A percentile compares a stretch with the other conserved stretches of the same genome.
phyloP scores from a whole-genome alignment of 1,140 invertebrate species.

The Tetragonula clypearis region DNA sequence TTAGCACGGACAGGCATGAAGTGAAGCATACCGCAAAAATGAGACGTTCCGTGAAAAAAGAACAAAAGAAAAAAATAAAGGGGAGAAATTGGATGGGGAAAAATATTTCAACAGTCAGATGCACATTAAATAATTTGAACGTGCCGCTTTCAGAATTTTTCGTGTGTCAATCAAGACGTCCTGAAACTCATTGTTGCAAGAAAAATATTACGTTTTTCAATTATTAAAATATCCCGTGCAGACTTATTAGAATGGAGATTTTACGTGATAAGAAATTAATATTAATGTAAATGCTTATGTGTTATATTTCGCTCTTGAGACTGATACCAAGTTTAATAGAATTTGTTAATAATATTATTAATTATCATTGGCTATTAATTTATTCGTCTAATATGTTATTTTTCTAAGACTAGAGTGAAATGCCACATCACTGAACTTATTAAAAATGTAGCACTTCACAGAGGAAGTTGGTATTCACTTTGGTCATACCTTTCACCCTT shows the following conservation, averaged over 20 bases:
- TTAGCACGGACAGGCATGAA: neutral
- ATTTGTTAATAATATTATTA: neutral
- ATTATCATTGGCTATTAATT: no score
- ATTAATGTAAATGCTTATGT: neutral
- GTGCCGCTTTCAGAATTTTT: slow-evolving; percentile 1
- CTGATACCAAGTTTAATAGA: neutral
- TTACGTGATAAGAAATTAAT: neutral
- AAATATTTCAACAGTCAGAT: slow-evolving; percentile 24
- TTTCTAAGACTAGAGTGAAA: neutral
- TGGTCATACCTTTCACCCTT: neutral
- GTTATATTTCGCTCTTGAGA: neutral
- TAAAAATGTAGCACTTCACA: neutral
- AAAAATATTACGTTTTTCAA: neutral
- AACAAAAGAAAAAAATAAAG: no score
- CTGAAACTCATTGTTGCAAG: neutral
- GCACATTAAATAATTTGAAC: slow-evolving; percentile 23
- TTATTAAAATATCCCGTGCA: neutral
- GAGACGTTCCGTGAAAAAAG: slow-evolving; percentile 2
- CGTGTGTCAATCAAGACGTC: slow-evolving; percentile 19
- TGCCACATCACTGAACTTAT: neutral
- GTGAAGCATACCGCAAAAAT: neutral
- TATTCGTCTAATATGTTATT: neutral
- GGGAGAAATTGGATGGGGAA: neutral
- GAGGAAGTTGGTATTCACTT: no score
- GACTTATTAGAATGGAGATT: neutral